Evolutionary conservation across 2,113 vertebrate genomes (phyloP), one percentile per base, ranked within the genome.

Genomic region (Tetraodon nigroviridis): DNA sequence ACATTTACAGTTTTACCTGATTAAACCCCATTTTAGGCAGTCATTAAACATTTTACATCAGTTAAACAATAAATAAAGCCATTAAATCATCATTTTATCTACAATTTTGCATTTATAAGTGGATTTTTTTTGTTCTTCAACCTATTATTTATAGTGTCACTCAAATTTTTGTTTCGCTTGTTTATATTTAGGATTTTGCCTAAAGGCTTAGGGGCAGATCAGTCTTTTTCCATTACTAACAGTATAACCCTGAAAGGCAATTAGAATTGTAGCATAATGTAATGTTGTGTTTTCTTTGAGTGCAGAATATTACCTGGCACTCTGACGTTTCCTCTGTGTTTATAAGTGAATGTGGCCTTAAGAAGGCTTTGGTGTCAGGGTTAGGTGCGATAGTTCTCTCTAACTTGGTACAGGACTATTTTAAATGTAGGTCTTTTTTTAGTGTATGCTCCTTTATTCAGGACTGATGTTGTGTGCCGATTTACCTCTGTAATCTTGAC

Each of bases 301-400:
- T 49, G 61, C 21, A 47, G 55, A 67, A 67, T 59, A 52, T 70
- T 63, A 75, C 58, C 67, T 68, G 69, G 61, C 72, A 72, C 63
- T 56, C 29, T 44, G 58, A 29, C 57, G 65, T 62, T 57, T 69
- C 59, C 58, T 63, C 56, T 29, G 69, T 67, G 69, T 47, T 66
- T 70, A 58, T 15, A 65, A 60, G 62, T 27, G 41, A 68, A 76
- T 51, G 55, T 61, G 32, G 54, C 65, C 75, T 78, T 67, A 4
- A 18, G 59, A 69, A 17, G 3, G 21, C 46, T 61, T 29, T 67
- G 69, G 76, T 42, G 76, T 75, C 73, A 47, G 76, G 69, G 76
- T 81, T 74, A 76, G 55, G 58, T 54, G 41, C 60, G 59, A 62
- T 77, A 58, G 76, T 73, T 68, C 58, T 58, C 81, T 62, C 18